Base-by-base conservation (phyloP, 2,888 invertebrate genomes). In the Endomychus coccineus region DNA sequence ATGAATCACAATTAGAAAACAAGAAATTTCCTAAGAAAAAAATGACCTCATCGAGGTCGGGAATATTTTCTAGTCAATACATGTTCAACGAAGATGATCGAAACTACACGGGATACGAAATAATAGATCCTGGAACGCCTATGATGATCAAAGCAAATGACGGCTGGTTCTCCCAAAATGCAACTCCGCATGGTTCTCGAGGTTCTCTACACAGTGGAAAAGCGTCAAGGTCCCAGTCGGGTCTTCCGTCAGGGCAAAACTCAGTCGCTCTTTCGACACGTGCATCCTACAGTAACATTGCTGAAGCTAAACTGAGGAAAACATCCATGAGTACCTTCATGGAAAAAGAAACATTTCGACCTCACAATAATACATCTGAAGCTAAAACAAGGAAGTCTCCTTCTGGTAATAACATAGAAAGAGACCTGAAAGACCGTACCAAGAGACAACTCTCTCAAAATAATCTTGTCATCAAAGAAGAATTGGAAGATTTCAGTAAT, bases 61-160 rank as follows among this genome's bases (percentile, higher is more conserved):
- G 69, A 46, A 58, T 69, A 6, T 70, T 74, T 55, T 77, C 78
- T 34, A 80, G 79, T 55, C 80, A 80, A 54, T 77, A 77, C 58
- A 61, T 77, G 27, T 74, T 73, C 44, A 77, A 77, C 50, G 76
- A 77, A 54, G 77, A 80, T 49, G 75, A 78, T 30, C 72, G 74
- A 7, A 62, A 72, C 4, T 74, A 73, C 28, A 64, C 76, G 0
- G 77, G 78, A 16, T 78, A 79, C 51, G 76, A 78, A 62, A 76
- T 80, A 14, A 75, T 72, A 2, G 78, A 77, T 42, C 77, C 80
- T 0, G 78, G 75, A 32, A 70, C 77, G 4, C 80, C 80, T 0
- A 82, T 80, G 80, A 71, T 82, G 71, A 56, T 75, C 14, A 59
- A 69, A 40, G 71, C 74, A 5, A 78, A 78, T 44, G 77, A 78